Conservation (phyloP, 2,797 vertebrate species). For the Craterocephalus amniculus region DNA sequence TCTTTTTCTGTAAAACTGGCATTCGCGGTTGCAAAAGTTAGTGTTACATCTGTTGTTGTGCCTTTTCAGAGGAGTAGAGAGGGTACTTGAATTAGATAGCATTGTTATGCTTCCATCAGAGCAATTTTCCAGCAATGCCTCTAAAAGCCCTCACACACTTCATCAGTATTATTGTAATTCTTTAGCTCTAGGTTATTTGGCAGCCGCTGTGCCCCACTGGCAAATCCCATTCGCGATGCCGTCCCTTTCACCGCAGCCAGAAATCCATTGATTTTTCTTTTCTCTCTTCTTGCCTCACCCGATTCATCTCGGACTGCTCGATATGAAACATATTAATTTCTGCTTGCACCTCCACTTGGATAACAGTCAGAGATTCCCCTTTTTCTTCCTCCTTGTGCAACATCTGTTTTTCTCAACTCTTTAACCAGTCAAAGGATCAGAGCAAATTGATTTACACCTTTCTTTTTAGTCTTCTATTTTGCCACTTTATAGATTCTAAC, state of each 20-base stretch:
- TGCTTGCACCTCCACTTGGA: constrained; percentile 88
- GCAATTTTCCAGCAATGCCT: constrained; percentile 88
- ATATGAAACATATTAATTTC: constrained; percentile 99
- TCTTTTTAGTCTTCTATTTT: constrained; percentile 21
- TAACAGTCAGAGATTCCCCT: constrained; percentile 81
- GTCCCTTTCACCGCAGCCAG: constrained; percentile 91
- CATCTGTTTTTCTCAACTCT: constrained; percentile 62
- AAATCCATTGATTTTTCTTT: constrained; percentile 94
- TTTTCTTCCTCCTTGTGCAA: constrained; percentile 58
- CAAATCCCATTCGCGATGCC: constrained; percentile 93
- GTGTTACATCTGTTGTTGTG: constrained; percentile 62
- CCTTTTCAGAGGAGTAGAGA: constrained; percentile 76
- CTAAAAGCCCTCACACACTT: constrained; percentile 91
- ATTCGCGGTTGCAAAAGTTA: constrained; percentile 39
- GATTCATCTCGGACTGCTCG: constrained; percentile 94
- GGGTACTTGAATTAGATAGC: constrained; percentile 82
- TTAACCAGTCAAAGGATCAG: constrained; percentile 88
- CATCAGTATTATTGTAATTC: constrained; percentile 98
- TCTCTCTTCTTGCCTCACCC: constrained; percentile 83
- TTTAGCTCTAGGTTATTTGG: constrained; percentile 95
- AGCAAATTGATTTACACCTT: constrained; percentile 57
- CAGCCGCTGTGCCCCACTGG: constrained; percentile 97
- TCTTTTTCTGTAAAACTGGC: constrained; percentile 25
- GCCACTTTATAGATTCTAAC: constrained; percentile 28
- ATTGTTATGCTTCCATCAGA: constrained; percentile 88